Conservation (phyloP, 1,140 invertebrate species). For the Calephelis virginiensis region DNA sequence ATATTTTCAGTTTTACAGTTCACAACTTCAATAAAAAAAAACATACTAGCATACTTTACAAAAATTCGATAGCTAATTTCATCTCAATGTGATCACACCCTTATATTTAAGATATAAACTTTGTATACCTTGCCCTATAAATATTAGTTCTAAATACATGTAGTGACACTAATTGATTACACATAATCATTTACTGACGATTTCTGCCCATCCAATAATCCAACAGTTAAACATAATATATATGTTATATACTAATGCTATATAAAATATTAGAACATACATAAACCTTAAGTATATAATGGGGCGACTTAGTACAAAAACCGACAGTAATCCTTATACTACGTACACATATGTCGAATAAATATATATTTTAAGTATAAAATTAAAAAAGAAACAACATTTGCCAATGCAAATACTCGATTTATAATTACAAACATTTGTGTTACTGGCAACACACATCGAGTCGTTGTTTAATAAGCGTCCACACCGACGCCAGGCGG, state of each 20-base stretch:
- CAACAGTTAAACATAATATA: constrained; percentile 9
- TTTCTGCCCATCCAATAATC: constrained; percentile 23
- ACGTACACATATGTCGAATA: constrained; percentile 59
- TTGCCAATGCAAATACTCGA: constrained; percentile 13
- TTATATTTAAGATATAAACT: neutral
- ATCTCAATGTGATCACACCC: constrained; percentile 24
- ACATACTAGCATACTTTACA: neutral
- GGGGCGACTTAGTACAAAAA: constrained; percentile 28
- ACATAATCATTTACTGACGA: constrained; percentile 27
- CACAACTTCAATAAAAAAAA: no score
- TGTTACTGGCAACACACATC: constrained; percentile 27
- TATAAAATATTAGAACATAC: constrained; percentile 17
- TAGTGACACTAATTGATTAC: constrained; percentile 53
- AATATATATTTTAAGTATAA: constrained; percentile 72
- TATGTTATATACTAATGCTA: constrained; percentile 15
- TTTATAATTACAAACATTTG: constrained; percentile 17
- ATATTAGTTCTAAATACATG: constrained; percentile 54
- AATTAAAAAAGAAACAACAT: constrained; percentile 68
- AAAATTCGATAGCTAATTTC: neutral
- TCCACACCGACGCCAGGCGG: constrained; percentile 12
- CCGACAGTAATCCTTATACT: constrained; percentile 43
- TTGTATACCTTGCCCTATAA: constrained; percentile 19
- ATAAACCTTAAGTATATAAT: constrained; percentile 17
- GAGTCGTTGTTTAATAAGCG: constrained; percentile 15
- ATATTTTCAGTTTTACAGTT: no score